phyloP scores from a whole-genome alignment of 2,113 vertebrate genomes.

The Anolis carolinensis region DNA sequence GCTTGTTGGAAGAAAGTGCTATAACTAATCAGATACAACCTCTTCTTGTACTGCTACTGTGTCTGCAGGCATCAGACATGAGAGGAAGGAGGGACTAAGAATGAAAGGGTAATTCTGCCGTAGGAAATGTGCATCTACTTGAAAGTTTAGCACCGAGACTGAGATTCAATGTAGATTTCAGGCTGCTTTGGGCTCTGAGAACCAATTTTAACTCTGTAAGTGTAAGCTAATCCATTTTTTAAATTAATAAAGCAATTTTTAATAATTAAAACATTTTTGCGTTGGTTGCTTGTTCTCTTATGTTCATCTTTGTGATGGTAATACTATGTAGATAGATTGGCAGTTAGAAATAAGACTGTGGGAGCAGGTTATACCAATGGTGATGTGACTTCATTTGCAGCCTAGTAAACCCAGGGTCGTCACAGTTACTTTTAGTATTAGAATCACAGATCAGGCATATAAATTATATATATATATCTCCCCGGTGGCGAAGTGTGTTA shows the following conservation, averaged over 20 bases:
- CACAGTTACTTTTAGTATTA: too few relatives aligned
- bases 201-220: neutral
- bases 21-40: neutral
- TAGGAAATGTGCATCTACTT: neutral
- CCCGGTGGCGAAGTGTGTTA: too few relatives aligned
- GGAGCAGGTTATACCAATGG: too few relatives aligned
- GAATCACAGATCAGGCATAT: too few relatives aligned
- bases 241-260: neutral
- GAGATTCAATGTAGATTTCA: neutral
- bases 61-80: neutral
- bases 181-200: neutral
- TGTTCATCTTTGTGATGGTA: constrained; percentile 25
- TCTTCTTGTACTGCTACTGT: neutral
- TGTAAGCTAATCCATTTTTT: constrained; percentile 3
- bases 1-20: neutral
- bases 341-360: too few relatives aligned
- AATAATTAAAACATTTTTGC: neutral
- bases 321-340: neutral
- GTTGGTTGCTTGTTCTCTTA: constrained; percentile 8
- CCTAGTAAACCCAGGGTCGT: too few relatives aligned
- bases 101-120: neutral
- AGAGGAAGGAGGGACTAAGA: neutral
- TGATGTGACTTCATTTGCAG: too few relatives aligned
- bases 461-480: too few relatives aligned
- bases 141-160: neutral